Evolutionary conservation across 2,113 vertebrate genomes (phyloP).

Genomic region (Thalassarche chlororhynchos): DNA sequence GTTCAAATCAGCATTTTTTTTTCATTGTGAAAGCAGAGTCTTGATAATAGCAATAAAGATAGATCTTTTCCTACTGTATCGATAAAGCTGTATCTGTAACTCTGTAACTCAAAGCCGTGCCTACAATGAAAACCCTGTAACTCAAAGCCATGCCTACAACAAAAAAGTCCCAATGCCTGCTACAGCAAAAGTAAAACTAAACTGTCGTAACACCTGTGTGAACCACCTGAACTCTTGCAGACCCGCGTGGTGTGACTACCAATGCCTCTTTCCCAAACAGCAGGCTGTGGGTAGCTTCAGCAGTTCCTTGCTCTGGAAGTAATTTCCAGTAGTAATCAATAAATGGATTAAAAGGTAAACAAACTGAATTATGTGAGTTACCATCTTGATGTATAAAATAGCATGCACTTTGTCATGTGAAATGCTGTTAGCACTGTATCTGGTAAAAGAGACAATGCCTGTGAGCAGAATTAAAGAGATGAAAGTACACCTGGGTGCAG

Average conservation of each 20-base stretch:
- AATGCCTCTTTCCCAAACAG: not conserved
- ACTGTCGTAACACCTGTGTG: not conserved
- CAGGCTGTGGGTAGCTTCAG: not conserved
- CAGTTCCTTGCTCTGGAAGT: not conserved
- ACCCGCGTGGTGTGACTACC: not conserved
- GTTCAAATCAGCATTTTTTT: not conserved
- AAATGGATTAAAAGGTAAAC: not conserved
- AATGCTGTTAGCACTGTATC: not conserved
- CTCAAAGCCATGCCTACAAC: not conserved
- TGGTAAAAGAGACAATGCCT: not conserved
- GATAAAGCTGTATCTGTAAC: not conserved
- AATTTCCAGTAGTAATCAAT: conserved; percentile 3
- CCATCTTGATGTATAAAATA: not conserved
- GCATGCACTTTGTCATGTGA: not conserved
- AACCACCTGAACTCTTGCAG: not conserved
- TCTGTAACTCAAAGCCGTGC: not conserved
- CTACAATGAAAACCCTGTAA: not conserved
- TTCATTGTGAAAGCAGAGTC: not conserved
- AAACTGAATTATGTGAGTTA: not conserved
- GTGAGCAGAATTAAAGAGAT: not conserved
- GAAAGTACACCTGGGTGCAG: not conserved
- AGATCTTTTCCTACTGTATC: not conserved
- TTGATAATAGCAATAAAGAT: not conserved
- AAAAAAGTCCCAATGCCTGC: not conserved
- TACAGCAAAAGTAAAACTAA: not conserved